Evolutionary conservation across 2,888 invertebrate genomes (phyloP).

Genomic region (Eutolmus rufibarbis): DNA sequence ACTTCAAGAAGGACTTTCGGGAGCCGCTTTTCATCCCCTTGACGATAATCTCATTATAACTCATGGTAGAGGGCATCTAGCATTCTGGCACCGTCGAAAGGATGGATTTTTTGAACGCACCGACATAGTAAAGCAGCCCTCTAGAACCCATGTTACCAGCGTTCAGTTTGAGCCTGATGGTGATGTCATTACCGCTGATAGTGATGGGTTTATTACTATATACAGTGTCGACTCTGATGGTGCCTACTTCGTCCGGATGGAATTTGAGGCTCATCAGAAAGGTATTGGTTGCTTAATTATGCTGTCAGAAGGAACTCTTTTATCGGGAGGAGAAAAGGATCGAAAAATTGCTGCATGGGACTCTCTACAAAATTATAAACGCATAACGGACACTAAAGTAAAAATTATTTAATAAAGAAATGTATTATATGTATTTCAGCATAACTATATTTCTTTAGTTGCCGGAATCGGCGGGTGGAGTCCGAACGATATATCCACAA

Average conservation of each 20-base stretch:
- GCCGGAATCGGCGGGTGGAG: conserved; percentile 86
- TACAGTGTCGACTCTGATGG: conserved; percentile 90
- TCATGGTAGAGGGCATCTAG: conserved; percentile 88
- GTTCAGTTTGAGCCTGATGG: conserved; percentile 91
- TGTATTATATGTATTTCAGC: neutral
- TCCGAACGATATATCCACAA: conserved; percentile 88
- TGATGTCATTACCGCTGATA: conserved; percentile 91
- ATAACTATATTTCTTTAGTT: conserved; percentile 66
- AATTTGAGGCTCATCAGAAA: conserved; percentile 88
- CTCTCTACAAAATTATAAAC: conserved; percentile 86
- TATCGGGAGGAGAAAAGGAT: conserved; percentile 91
- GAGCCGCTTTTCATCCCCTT: conserved; percentile 88
- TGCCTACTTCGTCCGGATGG: conserved; percentile 86
- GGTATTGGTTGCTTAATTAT: conserved; percentile 86
- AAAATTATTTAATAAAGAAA: neutral
- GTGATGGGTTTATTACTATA: conserved; percentile 89
- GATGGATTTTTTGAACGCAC: conserved; percentile 90
- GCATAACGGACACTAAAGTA: conserved; percentile 88
- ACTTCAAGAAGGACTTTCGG: conserved; percentile 85
- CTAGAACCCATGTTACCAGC: conserved; percentile 83
- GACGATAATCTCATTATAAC: conserved; percentile 92
- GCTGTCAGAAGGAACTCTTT: conserved; percentile 87
- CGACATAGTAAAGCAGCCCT: conserved; percentile 88
- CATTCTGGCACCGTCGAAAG: conserved; percentile 91
- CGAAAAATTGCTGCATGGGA: conserved; percentile 93